A percentile compares a stretch with the other conserved stretches of the same genome.
Conservation (phyloP, 2,888 invertebrate genomes). For the Labia minor region DNA sequence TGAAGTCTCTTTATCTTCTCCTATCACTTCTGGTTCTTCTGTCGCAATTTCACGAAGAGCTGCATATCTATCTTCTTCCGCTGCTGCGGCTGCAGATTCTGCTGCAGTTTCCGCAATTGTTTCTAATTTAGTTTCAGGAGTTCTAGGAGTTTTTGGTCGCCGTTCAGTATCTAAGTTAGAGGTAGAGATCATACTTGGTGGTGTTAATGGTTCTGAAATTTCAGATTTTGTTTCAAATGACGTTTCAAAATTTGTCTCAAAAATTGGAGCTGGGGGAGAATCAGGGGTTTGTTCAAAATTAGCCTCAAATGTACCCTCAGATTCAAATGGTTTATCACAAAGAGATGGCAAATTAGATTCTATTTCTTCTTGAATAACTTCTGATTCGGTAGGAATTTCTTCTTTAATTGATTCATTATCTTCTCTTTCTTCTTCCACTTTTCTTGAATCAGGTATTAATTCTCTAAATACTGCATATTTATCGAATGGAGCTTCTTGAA, state of each 20-base stretch:
- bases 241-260: neutral
- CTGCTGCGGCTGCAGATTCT: constrained; percentile 32
- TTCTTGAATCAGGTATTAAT: constrained; percentile 56
- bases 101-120: constrained; percentile 38
- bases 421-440: constrained; percentile 26
- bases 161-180: neutral
- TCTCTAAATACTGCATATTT: constrained; percentile 82
- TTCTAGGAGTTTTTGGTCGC: neutral
- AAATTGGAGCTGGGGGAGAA: neutral
- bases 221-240: constrained; percentile 13
- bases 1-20: constrained; percentile 29
- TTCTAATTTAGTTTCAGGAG: constrained; percentile 25
- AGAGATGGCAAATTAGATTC: too few species aligned
- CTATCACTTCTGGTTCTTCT: constrained; percentile 37
- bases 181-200: neutral
- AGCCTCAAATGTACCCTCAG: neutral
- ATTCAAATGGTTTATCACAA: neutral
- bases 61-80: constrained; percentile 60
- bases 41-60: constrained; percentile 58
- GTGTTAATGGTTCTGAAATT: neutral
- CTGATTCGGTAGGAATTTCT: neutral
- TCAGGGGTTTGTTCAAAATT: neutral
- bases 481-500: constrained; percentile 51
- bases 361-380: neutral
- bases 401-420: constrained; percentile 23